Base-by-base conservation (phyloP, 2,797 vertebrate genomes). In the Valencia hispanica region DNA sequence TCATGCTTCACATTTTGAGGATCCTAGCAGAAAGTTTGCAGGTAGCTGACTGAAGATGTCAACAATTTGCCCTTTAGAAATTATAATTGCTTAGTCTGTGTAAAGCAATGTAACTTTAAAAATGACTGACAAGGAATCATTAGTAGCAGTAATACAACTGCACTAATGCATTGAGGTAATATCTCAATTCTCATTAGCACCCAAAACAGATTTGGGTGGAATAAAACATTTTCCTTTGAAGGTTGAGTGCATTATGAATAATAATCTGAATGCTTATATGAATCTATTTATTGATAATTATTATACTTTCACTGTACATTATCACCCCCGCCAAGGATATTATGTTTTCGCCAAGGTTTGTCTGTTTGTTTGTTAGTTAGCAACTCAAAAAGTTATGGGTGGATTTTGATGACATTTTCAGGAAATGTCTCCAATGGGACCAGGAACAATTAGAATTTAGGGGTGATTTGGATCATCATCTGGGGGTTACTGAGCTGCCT, bases 1-100 rank as follows among this genome's bases (percentile, higher is more conserved):
- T 78, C 51, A 86, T 86, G 53, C 51, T 79, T 80, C 70, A 70
- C 47, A 86, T 77, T 69, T 81, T n/a, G 65, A 70, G 66, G 68
- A 70, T 78, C 70, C 80, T 55, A 72, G 77, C 59, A 66, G 59
- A 43, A 79, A 63, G 63, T 63, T 73, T 71, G 70, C 11, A 20
- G 74, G 63, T 65, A 45, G 61, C 45, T 71, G 78, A 81, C 57
- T 70, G 69, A 72, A 73, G 70, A 51, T 83, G 68, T 55, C 68
- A 85, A 30, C 47, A 73, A 30, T 51, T 53, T 78, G 50, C 48
- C 57, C 39, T 50, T 78, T 82, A 71, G 70, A 75, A 22, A 78
- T 70, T 66, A 75, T 76, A 84, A 84, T 79, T 57, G 76, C 59
- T 61, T 68, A 61, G 72, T 83, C 20, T 76, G 66, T 66, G 34